Conservation (phyloP, 2,113 vertebrate species). For the Gopherus evgoodei region DNA sequence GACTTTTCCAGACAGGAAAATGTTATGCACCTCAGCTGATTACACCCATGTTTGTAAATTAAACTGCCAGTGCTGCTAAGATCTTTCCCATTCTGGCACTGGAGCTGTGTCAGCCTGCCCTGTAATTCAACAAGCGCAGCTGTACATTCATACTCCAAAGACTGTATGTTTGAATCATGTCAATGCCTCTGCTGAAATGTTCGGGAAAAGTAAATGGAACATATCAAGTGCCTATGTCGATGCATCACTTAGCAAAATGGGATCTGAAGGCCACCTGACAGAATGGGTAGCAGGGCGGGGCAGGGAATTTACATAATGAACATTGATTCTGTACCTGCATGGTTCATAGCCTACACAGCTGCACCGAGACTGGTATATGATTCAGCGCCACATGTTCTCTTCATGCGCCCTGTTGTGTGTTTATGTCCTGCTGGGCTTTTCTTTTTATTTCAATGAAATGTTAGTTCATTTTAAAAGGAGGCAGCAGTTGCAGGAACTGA, state of each 20-base stretch:
- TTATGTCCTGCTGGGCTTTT: neutral
- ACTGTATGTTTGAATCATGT: neutral
- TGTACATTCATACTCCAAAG: neutral
- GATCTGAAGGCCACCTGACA: neutral
- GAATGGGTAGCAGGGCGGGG: neutral
- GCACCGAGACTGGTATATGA: neutral
- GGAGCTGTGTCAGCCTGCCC: neutral
- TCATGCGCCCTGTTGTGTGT: neutral
- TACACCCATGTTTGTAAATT: neutral
- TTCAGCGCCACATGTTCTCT: neutral
- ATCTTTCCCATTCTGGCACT: neutral
- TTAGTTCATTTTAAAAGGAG: neutral
- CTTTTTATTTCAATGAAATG: neutral
- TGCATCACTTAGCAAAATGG: neutral
- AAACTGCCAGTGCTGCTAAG: neutral
- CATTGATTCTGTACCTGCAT: neutral
- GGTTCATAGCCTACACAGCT: neutral
- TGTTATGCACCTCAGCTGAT: neutral
- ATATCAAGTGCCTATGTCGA: neutral
- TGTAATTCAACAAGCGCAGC: neutral
- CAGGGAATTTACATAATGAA: neutral
- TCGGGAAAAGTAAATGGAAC: neutral
- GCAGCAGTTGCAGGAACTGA: neutral
- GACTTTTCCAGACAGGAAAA: neutral
- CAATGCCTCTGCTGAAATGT: neutral